phyloP scores from a whole-genome alignment of 53 echinoderm and acorn worm species.

The Crossaster papposus region DNA sequence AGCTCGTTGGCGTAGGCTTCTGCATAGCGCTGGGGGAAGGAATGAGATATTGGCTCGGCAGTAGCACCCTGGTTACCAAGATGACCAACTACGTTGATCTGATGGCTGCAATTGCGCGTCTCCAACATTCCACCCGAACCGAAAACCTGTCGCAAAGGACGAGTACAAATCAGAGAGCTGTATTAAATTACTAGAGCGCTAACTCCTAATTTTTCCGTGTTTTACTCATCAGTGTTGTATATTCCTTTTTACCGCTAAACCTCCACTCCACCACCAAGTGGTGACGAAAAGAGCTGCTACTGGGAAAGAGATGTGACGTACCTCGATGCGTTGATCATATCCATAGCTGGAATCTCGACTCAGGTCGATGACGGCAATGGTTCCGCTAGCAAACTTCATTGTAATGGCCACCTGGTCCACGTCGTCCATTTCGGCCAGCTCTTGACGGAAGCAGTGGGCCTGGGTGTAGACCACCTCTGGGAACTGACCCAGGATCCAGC shows the following conservation, averaged over 20 bases:
- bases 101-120: conserved; percentile 34
- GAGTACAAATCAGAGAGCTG: neutral
- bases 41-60: conserved; percentile 34
- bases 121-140: conserved; percentile 73
- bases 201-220: too few species aligned
- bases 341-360: conserved; percentile 82
- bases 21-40: conserved; percentile 87
- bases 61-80: conserved; percentile 34
- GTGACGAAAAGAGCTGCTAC: neutral
- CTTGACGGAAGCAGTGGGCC: conserved; percentile 78
- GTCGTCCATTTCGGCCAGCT: conserved; percentile 70
- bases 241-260: too few species aligned
- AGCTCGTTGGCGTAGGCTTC: conserved; percentile 75
- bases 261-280: too few species aligned
- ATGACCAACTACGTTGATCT: conserved; percentile 33
- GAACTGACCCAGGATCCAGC: conserved; percentile 76
- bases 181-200: too few species aligned
- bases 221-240: too few species aligned
- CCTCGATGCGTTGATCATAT: conserved; percentile 94
- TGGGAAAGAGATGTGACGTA: neutral
- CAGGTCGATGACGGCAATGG: conserved; percentile 73
- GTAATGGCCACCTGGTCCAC: conserved; percentile 80
- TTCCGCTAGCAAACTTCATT: conserved; percentile 93
- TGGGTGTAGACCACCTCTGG: conserved; percentile 74
- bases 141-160: conserved; percentile 55